These are phyloP conservation scores for Glossosoma conforme DNA, from an alignment of 1,140 invertebrate species.

Conservation along the genomic window DNA sequence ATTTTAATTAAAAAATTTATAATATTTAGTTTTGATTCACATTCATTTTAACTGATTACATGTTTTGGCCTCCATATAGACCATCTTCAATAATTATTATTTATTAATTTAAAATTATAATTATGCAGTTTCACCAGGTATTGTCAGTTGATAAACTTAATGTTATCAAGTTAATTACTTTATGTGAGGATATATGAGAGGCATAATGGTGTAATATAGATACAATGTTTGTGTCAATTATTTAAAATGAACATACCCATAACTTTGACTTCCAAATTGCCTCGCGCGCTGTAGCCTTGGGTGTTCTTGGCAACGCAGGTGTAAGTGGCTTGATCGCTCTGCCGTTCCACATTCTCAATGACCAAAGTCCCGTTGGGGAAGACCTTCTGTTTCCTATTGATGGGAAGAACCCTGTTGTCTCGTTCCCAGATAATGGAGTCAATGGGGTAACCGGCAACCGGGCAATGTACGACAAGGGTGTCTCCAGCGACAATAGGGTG, in stretches of 20 bases:
- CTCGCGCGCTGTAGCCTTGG: constrained; percentile 81
- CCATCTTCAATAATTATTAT: too few relatives aligned
- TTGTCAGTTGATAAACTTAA: too few relatives aligned
- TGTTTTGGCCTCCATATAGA: too few relatives aligned
- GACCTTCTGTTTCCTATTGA: constrained; percentile 92
- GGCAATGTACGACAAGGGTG: constrained; percentile 81
- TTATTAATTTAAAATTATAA: too few relatives aligned
- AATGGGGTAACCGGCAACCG: constrained; percentile 91
- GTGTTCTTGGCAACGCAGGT: constrained; percentile 89
- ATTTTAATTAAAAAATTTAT: too few relatives aligned
- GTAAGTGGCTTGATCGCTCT: constrained; percentile 90
- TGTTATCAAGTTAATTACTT: too few relatives aligned
- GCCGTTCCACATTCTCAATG: constrained; percentile 88
- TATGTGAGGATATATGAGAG: too few relatives aligned
- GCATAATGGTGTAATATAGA: too few relatives aligned
- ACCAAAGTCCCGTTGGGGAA: constrained; percentile 91
- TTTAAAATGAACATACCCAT: constrained; percentile 90
- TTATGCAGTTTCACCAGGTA: too few relatives aligned
- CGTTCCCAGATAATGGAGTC: constrained; percentile 91
- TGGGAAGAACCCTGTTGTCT: constrained; percentile 75
- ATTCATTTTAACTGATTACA: too few relatives aligned
- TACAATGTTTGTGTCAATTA: too few relatives aligned
- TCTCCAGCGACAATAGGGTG: constrained; percentile 91
- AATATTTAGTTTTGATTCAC: too few relatives aligned
- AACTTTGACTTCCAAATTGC: constrained; percentile 87